phyloP scores from a whole-genome alignment of 2,888 invertebrate genomes.

The Crossocerus cetratus region DNA sequence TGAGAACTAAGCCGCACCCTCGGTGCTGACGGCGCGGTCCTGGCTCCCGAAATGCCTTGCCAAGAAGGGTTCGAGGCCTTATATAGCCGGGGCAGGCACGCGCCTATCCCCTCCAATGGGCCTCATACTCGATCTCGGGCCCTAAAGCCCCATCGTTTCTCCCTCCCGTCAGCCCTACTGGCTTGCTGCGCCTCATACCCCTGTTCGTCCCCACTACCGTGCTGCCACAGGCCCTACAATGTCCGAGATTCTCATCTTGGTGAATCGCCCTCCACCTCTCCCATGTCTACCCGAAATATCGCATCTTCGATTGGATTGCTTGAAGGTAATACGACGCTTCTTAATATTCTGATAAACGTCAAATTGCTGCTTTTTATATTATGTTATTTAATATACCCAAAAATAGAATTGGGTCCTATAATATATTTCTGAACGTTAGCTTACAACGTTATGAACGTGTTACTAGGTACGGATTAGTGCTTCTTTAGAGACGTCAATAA shows the following conservation, averaged over 20 bases:
- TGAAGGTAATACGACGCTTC: constrained; percentile 21
- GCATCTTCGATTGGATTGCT: constrained; percentile 47
- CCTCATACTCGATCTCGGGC: constrained; percentile 77
- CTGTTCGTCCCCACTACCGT: constrained; percentile 76
- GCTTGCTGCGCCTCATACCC: constrained; percentile 67
- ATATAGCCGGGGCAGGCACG: constrained; percentile 79
- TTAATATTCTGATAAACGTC: background rate
- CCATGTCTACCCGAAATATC: constrained; percentile 15
- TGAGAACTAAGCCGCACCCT: constrained; percentile 62
- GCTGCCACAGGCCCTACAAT: constrained; percentile 64
- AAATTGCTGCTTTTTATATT: no score
- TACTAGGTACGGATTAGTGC: no score
- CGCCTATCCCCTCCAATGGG: constrained; percentile 82
- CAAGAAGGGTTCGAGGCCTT: constrained; percentile 75
- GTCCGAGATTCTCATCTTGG: constrained; percentile 74
- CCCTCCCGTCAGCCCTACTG: constrained; percentile 63
- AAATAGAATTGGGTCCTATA: no score
- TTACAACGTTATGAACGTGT: no score
- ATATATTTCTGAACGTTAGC: no score
- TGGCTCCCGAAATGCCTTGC: constrained; percentile 76
- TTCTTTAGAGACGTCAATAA: no score
- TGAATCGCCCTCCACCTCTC: constrained; percentile 41
- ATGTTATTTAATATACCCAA: no score
- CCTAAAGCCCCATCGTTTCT: constrained; percentile 76
- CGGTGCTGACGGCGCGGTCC: constrained; percentile 68